Conservation (phyloP, 2,797 vertebrate genomes). For the Spinus pinus region DNA sequence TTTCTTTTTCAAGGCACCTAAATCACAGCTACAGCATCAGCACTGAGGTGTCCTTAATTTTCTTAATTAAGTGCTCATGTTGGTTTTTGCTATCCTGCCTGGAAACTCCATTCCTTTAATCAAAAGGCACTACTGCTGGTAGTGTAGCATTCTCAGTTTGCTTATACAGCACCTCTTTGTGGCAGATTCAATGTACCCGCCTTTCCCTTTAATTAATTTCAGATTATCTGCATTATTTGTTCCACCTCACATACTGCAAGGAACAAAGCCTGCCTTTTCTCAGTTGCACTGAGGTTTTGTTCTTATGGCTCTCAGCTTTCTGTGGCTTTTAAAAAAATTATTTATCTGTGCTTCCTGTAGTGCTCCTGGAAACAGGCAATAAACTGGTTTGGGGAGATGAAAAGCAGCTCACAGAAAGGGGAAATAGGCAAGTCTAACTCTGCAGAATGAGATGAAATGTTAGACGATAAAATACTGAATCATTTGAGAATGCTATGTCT, state of each 20-base stretch:
- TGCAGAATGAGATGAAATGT: background rate
- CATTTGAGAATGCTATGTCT: background rate
- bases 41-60: background rate
- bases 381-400: background rate
- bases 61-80: background rate
- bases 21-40: background rate
- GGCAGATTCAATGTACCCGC: background rate
- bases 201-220: conserved; percentile 40
- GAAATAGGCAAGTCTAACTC: background rate
- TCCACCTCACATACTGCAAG: background rate
- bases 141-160: background rate
- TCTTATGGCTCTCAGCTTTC: background rate
- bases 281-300: background rate
- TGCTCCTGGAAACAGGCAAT: background rate
- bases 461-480: background rate
- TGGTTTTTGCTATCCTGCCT: background rate
- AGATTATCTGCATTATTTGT: conserved; percentile 23
- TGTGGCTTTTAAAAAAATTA: background rate
- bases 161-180: conserved; percentile 2
- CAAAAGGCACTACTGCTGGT: background rate
- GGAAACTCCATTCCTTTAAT: background rate
- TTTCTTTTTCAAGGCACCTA: background rate
- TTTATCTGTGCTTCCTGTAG: background rate
- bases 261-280: conserved; percentile 15
- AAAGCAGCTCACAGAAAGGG: background rate